Percentiles rank a stretch among this genome's conserved stretches.
phyloP scores from a whole-genome alignment of 2,113 vertebrate species.

The Illadopsis cleaveri region DNA sequence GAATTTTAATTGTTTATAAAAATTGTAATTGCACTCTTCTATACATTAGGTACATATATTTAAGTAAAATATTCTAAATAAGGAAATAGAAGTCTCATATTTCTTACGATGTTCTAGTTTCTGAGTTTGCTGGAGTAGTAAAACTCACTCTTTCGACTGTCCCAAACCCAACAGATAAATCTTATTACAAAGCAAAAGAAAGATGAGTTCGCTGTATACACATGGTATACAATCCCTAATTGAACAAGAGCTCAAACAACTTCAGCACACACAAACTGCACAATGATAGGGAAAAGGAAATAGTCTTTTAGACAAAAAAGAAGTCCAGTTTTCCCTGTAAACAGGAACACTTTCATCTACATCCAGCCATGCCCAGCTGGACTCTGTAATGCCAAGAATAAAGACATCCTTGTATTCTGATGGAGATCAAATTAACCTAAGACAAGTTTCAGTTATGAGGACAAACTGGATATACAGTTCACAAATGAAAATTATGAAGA shows the following conservation, averaged over 20 bases:
- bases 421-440: not conserved
- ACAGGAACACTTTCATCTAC: conserved; percentile 42
- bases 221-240: not conserved
- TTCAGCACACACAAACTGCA: conserved; percentile 3
- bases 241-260: conserved; percentile 16
- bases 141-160: not conserved
- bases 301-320: not conserved
- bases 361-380: conserved; percentile 15
- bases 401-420: not conserved
- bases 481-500: not conserved
- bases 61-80: not conserved
- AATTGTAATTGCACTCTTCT: not conserved
- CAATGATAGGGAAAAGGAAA: not conserved
- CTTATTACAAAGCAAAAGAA: not conserved
- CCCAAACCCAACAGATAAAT: not conserved
- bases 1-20: not conserved
- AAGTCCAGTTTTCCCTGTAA: not conserved
- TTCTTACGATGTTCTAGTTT: not conserved
- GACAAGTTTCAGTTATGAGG: not conserved
- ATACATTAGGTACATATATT: not conserved
- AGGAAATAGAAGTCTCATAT: not conserved
- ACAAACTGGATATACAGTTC: not conserved
- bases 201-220: not conserved
- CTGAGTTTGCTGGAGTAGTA: not conserved
- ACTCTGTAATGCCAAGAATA: not conserved